phyloP scores from a whole-genome alignment of 2,797 vertebrate species.

The Okamejei kenojei region DNA sequence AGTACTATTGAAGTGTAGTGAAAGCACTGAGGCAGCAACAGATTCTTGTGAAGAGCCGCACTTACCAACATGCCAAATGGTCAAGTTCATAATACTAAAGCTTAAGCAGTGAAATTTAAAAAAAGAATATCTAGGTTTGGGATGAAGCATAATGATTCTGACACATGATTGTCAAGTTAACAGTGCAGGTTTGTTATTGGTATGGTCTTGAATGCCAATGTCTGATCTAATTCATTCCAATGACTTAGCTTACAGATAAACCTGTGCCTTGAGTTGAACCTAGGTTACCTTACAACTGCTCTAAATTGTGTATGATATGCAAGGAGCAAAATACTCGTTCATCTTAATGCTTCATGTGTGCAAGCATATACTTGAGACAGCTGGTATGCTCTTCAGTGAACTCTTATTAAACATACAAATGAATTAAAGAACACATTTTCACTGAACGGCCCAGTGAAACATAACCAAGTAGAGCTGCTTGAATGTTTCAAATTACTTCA shows the following conservation, averaged over 20 bases:
- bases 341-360: not conserved
- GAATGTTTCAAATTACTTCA: conserved; percentile 24
- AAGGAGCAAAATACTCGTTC: not conserved
- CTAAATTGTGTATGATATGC: conserved; percentile 4
- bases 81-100: not conserved
- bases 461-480: not conserved
- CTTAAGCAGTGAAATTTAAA: not conserved
- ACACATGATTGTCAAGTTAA: too few relatives aligned
- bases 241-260: not conserved
- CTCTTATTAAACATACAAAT: conserved; percentile 21
- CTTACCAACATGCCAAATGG: not conserved
- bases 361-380: conserved; percentile 21
- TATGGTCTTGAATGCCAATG: not conserved
- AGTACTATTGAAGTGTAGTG: not conserved
- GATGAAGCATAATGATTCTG: too few relatives aligned
- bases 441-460: conserved; percentile 1
- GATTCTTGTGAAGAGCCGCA: not conserved
- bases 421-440: conserved; percentile 8
- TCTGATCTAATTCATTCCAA: not conserved
- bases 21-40: not conserved
- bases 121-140: not conserved
- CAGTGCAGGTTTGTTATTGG: too few relatives aligned
- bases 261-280: not conserved
- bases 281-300: not conserved
- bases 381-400: conserved; percentile 22